Conservation (phyloP, 2,797 vertebrate species). For the Malurus leucopterus region DNA sequence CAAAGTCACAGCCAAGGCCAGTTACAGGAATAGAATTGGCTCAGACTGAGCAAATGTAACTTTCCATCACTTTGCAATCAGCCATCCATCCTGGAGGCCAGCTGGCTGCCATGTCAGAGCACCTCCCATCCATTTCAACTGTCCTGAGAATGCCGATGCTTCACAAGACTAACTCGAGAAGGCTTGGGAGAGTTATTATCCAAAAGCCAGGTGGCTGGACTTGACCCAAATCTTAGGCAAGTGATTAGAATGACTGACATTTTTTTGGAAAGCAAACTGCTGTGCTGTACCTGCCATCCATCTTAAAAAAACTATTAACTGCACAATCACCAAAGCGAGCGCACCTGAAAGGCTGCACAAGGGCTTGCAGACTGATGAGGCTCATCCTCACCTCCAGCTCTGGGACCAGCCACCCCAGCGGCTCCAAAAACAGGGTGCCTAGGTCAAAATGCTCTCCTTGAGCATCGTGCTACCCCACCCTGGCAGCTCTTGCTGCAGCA, state of each 20-base stretch:
- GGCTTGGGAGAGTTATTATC: conserved; percentile 15
- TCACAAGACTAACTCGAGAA: conserved; percentile 17
- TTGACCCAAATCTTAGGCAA: conserved; percentile 8
- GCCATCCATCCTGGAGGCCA: background rate
- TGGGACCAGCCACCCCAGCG: background rate
- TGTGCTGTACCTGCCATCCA: background rate
- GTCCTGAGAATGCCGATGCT: background rate
- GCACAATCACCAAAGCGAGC: background rate
- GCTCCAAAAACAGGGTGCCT: background rate
- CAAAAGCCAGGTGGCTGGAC: conserved; percentile 27
- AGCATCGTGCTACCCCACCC: fast-evolving
- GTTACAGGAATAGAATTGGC: conserved; percentile 26
- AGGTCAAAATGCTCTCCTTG: background rate
- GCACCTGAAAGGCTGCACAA: background rate
- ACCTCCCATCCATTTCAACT: conserved; percentile 21
- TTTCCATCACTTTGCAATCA: background rate
- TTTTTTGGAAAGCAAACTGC: conserved; percentile 13
- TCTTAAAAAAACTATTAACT: background rate
- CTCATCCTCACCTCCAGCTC: background rate
- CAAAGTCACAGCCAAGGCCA: background rate
- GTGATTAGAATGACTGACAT: conserved; percentile 36
- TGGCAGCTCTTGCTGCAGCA: background rate
- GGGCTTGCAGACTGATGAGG: background rate
- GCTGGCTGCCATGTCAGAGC: conserved; percentile 1
- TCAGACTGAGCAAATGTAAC: background rate